Evolutionary conservation across 2,113 vertebrate species (phyloP).

Genomic region (Phoxinus phoxinus): DNA sequence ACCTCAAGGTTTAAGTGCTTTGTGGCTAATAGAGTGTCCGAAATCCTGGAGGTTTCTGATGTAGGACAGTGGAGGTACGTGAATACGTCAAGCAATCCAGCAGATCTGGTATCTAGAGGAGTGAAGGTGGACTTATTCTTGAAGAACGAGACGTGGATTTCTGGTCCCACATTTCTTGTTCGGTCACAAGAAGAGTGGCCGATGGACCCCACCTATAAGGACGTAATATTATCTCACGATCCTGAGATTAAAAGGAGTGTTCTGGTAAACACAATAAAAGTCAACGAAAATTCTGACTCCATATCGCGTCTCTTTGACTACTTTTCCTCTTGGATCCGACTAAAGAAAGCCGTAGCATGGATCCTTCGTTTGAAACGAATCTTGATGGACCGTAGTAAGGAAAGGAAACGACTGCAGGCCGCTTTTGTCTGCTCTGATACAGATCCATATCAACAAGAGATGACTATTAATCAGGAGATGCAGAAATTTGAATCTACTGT

Average conservation of each 20-base stretch:
- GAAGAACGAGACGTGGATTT: conserved; percentile 37
- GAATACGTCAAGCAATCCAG: conserved; percentile 32
- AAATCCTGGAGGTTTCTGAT: background rate
- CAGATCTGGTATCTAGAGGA: conserved; percentile 31
- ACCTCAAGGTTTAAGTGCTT: conserved; percentile 47
- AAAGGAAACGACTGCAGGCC: conserved; percentile 13
- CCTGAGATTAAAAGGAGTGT: conserved; percentile 33
- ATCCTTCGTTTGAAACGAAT: background rate
- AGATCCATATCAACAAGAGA: background rate
- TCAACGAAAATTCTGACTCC: background rate
- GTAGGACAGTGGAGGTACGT: too few species aligned
- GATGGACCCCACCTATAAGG: background rate
- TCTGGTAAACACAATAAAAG: background rate
- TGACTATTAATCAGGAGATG: background rate
- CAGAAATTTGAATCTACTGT: background rate
- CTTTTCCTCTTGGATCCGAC: conserved; percentile 36
- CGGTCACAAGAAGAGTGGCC: conserved; percentile 22
- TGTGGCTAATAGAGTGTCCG: conserved; percentile 27
- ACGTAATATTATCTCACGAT: conserved; percentile 3
- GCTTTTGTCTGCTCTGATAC: background rate
- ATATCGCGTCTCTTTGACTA: conserved; percentile 3
- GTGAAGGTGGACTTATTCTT: background rate
- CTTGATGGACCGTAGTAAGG: conserved; percentile 14
- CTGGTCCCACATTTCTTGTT: conserved; percentile 35
- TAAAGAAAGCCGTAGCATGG: conserved; percentile 40